Evolutionary conservation across 2,797 vertebrate species (phyloP).

Genomic region (Chelonia mydas): DNA sequence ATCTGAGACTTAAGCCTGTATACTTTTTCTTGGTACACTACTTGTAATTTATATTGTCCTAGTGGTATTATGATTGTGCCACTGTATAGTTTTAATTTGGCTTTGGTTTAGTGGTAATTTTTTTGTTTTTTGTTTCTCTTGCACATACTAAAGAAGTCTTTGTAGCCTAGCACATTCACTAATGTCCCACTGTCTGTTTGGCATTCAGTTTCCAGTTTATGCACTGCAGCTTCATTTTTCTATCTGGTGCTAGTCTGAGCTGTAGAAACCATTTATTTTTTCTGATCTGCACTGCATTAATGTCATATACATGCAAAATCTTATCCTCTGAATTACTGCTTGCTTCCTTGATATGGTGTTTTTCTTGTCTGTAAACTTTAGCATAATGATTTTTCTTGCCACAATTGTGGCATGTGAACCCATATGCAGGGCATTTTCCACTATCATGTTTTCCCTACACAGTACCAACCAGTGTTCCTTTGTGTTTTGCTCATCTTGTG

Average conservation of each 20-base stretch:
- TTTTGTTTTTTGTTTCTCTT: background rate
- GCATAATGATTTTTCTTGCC: background rate
- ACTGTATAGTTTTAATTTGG: rapidly evolving
- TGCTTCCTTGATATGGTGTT: rapidly evolving
- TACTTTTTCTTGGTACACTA: background rate
- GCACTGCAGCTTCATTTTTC: rapidly evolving
- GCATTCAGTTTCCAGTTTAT: background rate
- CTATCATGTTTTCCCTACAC: background rate
- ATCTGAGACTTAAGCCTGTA: background rate
- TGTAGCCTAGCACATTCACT: rapidly evolving
- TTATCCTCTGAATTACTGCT: background rate
- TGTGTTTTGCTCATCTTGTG: background rate
- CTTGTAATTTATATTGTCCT: background rate
- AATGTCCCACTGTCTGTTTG: background rate
- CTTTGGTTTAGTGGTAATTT: background rate
- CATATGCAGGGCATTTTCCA: background rate
- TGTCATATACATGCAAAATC: background rate
- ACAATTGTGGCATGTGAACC: background rate
- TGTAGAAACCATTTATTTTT: background rate
- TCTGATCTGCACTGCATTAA: background rate
- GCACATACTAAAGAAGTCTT: background rate
- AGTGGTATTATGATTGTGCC: rapidly evolving
- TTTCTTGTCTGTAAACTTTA: background rate
- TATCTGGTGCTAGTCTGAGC: rapidly evolving
- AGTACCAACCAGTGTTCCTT: background rate